Conservation (phyloP, 2,797 vertebrate genomes). For the Spea hammondii region DNA sequence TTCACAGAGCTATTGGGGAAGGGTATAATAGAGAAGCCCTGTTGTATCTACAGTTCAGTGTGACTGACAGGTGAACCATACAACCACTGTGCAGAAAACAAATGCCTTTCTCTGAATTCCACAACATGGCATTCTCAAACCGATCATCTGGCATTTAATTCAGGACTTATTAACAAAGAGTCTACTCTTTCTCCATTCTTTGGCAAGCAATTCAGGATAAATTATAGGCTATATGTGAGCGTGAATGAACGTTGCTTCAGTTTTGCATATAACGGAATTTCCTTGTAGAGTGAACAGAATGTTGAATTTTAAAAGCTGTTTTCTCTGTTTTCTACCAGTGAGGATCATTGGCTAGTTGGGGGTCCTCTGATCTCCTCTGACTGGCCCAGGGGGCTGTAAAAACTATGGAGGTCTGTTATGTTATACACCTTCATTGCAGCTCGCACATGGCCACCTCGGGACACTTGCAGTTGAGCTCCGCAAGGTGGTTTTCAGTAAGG, state of each 20-base stretch:
- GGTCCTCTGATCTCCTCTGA: too few species aligned
- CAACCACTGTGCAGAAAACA: neutral
- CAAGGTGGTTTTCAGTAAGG: too few species aligned
- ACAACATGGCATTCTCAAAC: neutral
- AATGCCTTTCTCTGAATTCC: neutral
- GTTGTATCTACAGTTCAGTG: neutral
- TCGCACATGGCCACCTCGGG: too few species aligned
- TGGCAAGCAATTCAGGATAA: neutral
- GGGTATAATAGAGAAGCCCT: conserved; percentile 15
- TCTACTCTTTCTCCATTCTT: neutral
- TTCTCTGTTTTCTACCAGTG: too few species aligned
- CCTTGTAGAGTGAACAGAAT: neutral
- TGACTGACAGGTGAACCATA: conserved; percentile 16
- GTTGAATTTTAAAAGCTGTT: too few species aligned
- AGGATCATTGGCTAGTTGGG: too few species aligned
- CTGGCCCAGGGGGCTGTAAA: too few species aligned
- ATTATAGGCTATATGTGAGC: neutral
- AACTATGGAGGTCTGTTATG: too few species aligned
- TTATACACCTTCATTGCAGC: too few species aligned
- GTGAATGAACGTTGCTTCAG: neutral
- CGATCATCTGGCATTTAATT: conserved; percentile 1
- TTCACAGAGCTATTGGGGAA: neutral
- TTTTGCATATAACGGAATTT: neutral
- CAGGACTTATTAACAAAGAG: neutral
- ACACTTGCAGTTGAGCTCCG: too few species aligned